A percentile compares a stretch with the other conserved stretches of the same genome.
phyloP scores from a whole-genome alignment of 2,888 invertebrate genomes.

The Strigamia transsilvanica region DNA sequence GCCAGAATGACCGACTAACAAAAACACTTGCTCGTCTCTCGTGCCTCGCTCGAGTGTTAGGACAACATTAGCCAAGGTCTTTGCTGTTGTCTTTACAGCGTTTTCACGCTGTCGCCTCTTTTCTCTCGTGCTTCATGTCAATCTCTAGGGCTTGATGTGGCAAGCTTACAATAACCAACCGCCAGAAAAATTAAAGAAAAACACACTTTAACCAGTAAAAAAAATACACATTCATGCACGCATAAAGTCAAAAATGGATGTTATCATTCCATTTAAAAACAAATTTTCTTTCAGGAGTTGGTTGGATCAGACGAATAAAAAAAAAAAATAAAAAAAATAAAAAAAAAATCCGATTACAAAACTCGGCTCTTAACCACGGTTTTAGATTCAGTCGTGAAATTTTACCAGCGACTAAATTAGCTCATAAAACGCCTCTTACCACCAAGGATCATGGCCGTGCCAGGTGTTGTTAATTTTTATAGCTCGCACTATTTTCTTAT shows the following conservation, averaged over 20 bases:
- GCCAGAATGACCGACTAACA: conserved; percentile 39
- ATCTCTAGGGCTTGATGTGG: conserved; percentile 17
- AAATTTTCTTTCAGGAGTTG: not conserved
- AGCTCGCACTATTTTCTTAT: conserved; percentile 36
- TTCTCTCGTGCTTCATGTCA: conserved; percentile 17
- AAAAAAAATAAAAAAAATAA: not conserved
- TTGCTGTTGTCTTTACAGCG: conserved; percentile 39
- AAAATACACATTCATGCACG: not conserved
- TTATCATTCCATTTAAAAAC: not conserved
- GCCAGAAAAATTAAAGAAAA: conserved; percentile 29
- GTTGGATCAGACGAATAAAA: conserved; percentile 18
- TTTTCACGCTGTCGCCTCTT: conserved; percentile 36
- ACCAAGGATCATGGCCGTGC: conserved; percentile 33
- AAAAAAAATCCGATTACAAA: conserved; percentile 27
- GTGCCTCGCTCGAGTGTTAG: conserved; percentile 44
- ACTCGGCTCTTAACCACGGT: conserved; percentile 39
- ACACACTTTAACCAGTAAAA: not conserved
- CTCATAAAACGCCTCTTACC: conserved; percentile 42
- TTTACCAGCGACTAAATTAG: conserved; percentile 42
- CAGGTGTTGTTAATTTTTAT: conserved; percentile 44
- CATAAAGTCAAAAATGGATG: not conserved
- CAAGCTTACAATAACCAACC: conserved; percentile 12
- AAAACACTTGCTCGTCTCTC: conserved; percentile 44
- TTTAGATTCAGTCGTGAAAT: conserved; percentile 44
- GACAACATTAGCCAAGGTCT: conserved; percentile 44